Percentiles rank a stretch among this genome's conserved stretches.
Conservation (phyloP, 2,113 vertebrate species). For the Orientallactaga bullata region DNA sequence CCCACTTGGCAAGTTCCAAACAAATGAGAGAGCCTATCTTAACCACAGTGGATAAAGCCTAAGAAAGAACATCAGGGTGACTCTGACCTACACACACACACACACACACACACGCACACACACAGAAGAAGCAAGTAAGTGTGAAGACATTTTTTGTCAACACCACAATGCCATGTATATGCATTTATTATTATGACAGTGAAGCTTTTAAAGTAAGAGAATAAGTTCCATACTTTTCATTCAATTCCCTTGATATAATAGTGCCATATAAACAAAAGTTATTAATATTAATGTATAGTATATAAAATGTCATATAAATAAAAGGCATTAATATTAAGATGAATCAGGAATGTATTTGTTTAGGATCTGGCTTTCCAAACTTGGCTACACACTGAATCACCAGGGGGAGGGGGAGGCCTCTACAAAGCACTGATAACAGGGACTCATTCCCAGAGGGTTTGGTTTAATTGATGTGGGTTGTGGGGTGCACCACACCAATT, state of each 20-base stretch:
- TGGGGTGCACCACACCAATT: neutral
- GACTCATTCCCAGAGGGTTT: neutral
- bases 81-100: too few relatives aligned
- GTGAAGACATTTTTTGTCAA: neutral
- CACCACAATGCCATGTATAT: neutral
- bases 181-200: neutral
- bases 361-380: neutral
- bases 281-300: too few relatives aligned
- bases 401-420: neutral
- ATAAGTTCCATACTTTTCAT: neutral
- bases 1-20: too few relatives aligned
- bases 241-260: neutral
- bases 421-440: neutral
- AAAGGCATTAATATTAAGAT: neutral
- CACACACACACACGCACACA: too few relatives aligned
- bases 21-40: too few relatives aligned
- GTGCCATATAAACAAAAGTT: neutral
- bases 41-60: too few relatives aligned
- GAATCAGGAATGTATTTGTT: neutral
- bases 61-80: too few relatives aligned
- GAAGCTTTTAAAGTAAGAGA: neutral
- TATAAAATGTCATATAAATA: slow-evolving; percentile 2
- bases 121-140: neutral
- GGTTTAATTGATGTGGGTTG: neutral
- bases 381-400: neutral